A percentile compares a stretch with the other conserved stretches of the same genome.
These are phyloP conservation scores for Dryadula phaetusa DNA, from an alignment of 2,888 invertebrate species.

Conservation along the genomic window DNA sequence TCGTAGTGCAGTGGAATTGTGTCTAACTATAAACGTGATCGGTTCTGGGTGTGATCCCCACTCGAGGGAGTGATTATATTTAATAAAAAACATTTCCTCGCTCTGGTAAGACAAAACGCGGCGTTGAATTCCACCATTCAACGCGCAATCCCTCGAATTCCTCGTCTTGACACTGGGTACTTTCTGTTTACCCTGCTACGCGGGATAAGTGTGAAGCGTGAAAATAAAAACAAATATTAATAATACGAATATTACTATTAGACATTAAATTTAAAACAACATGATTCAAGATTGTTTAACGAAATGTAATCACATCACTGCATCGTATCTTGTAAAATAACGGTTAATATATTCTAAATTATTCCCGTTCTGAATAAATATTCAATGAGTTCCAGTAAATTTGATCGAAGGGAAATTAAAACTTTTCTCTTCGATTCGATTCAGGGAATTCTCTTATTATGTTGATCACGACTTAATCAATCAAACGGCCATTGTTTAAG, in stretches of 20 bases:
- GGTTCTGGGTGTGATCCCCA: too few species aligned
- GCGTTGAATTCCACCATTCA: too few species aligned
- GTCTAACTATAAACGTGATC: too few species aligned
- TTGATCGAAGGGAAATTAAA: slow-evolving; percentile 46
- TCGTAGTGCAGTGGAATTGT: too few species aligned
- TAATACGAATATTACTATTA: neutral
- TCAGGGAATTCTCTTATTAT: slow-evolving; percentile 43
- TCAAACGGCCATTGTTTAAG: slow-evolving; percentile 44
- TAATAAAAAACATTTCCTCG: too few species aligned
- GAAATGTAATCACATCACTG: slow-evolving; percentile 15
- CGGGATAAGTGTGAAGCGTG: too few species aligned
- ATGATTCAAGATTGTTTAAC: neutral
- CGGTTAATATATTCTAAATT: slow-evolving; percentile 42
- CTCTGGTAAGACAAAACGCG: too few species aligned
- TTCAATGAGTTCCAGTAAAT: slow-evolving; percentile 43
- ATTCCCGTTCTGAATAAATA: slow-evolving; percentile 44
- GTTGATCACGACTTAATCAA: slow-evolving; percentile 45
- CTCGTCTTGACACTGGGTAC: too few species aligned
- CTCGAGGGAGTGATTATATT: too few species aligned
- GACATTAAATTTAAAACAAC: neutral
- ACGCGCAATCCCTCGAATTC: too few species aligned
- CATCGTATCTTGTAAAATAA: slow-evolving; percentile 30
- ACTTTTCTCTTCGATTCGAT: slow-evolving; percentile 44
- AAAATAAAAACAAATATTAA: neutral
- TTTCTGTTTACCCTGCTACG: too few species aligned